Evolutionary conservation across 2,113 vertebrate species (phyloP).

Genomic region (Varanus salvator): DNA sequence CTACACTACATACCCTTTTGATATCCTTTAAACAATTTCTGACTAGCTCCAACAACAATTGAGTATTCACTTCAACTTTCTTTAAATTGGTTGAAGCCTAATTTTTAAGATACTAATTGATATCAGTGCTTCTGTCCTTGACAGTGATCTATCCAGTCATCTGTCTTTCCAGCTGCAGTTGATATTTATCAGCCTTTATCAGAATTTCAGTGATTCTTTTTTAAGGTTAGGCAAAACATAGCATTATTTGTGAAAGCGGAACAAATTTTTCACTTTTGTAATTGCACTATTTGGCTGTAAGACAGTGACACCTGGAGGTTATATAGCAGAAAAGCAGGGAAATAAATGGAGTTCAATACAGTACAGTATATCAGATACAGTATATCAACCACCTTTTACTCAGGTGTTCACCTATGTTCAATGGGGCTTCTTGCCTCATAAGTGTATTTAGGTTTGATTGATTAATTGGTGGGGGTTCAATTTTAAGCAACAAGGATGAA

Average conservation of each 20-base stretch:
- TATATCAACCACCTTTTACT: no score
- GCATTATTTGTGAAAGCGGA: no score
- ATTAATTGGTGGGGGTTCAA: neutral
- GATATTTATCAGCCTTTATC: constrained; percentile 60
- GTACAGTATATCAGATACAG: no score
- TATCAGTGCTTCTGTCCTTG: constrained; percentile 65
- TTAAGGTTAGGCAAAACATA: no score
- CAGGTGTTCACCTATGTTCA: neutral
- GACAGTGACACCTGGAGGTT: no score
- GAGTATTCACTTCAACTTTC: constrained; percentile 65
- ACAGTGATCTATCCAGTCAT: neutral
- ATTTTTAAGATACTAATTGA: constrained; percentile 77
- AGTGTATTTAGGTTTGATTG: neutral
- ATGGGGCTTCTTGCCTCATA: neutral
- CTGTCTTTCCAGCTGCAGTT: constrained; percentile 47
- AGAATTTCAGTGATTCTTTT: neutral
- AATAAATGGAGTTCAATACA: no score
- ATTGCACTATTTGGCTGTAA: no score
- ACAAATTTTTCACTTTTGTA: no score
- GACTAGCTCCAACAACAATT: constrained; percentile 75
- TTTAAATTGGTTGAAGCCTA: constrained; percentile 76
- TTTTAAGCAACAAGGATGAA: neutral
- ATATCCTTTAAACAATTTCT: constrained; percentile 72
- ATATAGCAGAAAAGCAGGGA: no score
- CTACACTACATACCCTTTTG: constrained; percentile 57